phyloP scores from a whole-genome alignment of 2,888 invertebrate species.

The Cryptus viduatorius region DNA sequence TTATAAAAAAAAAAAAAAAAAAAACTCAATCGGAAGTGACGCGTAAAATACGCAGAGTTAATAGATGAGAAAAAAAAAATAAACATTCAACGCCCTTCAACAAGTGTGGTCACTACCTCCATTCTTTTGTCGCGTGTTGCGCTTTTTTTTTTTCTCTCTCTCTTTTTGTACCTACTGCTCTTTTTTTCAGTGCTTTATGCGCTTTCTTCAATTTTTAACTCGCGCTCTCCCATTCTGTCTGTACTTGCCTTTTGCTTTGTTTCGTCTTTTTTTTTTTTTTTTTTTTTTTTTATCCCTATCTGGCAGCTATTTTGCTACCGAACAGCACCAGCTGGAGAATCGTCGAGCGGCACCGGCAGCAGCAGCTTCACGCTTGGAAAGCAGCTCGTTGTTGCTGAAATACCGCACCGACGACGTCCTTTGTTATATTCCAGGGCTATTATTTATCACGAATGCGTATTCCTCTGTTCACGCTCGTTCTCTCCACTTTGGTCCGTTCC shows the following conservation, averaged over 20 bases:
- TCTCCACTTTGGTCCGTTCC: conserved; percentile 2
- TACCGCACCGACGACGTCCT: conserved; percentile 48
- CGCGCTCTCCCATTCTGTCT: conserved; percentile 66
- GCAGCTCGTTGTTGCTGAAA: conserved; percentile 40
- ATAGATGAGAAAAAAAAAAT: conserved; percentile 28
- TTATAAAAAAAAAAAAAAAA: not conserved
- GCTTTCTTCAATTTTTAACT: conserved; percentile 69
- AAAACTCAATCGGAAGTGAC: not conserved
- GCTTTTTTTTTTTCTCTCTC: not conserved
- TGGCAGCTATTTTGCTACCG: conserved; percentile 40
- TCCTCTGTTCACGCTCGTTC: conserved; percentile 36
- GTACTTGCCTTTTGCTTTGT: conserved; percentile 48
- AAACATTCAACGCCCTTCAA: conserved; percentile 11
- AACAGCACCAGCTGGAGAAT: conserved; percentile 43
- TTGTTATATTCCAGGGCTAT: conserved; percentile 59
- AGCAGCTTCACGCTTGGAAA: conserved; percentile 40
- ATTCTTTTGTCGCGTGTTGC: conserved; percentile 3
- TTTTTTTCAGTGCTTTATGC: conserved; percentile 47
- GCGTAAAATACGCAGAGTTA: not conserved
- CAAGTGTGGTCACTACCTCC: conserved; percentile 40
- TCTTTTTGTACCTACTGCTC: not conserved
- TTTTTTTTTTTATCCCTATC: conserved; percentile 21
- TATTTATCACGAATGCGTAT: conserved; percentile 65
- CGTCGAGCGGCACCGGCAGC: conserved; percentile 8
- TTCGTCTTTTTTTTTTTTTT: conserved; percentile 2